Evolutionary conservation across 1,140 invertebrate genomes (phyloP), one percentile per base, ranked within the genome.

Genomic region (Physella acuta): DNA sequence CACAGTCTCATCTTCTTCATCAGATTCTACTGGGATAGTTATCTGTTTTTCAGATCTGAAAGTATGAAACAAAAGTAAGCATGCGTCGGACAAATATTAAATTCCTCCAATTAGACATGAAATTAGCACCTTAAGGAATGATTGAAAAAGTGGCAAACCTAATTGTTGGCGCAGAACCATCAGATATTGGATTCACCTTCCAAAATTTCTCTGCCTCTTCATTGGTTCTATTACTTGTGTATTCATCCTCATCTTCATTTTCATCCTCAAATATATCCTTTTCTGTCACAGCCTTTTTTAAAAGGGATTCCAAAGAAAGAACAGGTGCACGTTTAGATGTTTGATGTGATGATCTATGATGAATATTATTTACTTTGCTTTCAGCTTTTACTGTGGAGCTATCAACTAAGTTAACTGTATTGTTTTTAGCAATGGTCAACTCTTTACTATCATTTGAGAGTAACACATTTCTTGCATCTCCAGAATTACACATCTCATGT

Each of bases 241-340:
- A 56, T 28, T 66, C 64, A 56, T 56, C 52, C 11, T 66, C 64
- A 56, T 26, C 52, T 34, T 56, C 64, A 26, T 36, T 24, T 26
- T 66, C 52, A 34, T 37, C 51, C 30, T 56, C 64, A 66, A 66
- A 66, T 20, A 56, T 20, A 37, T 66, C 64, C 37, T 56, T 56
- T 24, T 44, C 26, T 14, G 28, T 11, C 11, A 37, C 14, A 20
- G 20, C 30, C 1, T 20, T 34, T 64, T 52, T 64, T 0, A 64
- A n/a, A 24, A 14, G n/a, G 30, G 14, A 56, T 56, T 56, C 34
- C 33, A 66, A 14, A 3, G 64, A 66, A 66, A 55, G 20, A 1
- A 66, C 52, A 17, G 49, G 64, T 24, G 2, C 36, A 26, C 36
- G 3, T 8, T 44, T 5, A n/a, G n/a, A n/a, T n/a, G n/a, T n/a